Conservation (phyloP, 1,140 invertebrate species). For the Ostrea denselamellosa region DNA sequence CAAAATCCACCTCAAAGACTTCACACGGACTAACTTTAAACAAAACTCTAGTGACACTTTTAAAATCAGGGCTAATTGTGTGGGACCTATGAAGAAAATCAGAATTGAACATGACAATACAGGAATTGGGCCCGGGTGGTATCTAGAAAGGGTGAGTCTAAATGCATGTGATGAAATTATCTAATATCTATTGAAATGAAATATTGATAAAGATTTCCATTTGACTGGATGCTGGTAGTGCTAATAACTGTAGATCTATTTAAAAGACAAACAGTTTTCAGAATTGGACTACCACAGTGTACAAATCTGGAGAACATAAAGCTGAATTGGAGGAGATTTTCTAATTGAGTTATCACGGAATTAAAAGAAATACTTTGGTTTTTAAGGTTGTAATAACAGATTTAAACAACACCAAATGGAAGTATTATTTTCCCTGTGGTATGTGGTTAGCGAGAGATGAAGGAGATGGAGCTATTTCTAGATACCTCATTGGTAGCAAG, state of each 20-base stretch:
- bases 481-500: constrained; percentile 75
- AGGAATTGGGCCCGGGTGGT: constrained; percentile 78
- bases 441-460: constrained; percentile 78
- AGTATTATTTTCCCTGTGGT: constrained; percentile 79
- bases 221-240: no score
- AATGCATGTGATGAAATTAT: not conserved
- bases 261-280: no score
- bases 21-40: constrained; percentile 69
- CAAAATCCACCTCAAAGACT: constrained; percentile 74
- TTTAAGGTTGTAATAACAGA: constrained; percentile 77
- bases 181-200: no score
- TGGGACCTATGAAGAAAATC: constrained; percentile 77
- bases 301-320: no score
- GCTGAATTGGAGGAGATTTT: not conserved
- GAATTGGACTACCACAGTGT: no score
- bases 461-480: constrained; percentile 75
- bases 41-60: constrained; percentile 74
- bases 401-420: constrained; percentile 75
- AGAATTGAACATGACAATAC: constrained; percentile 79
- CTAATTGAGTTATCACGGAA: not conserved
- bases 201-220: no score
- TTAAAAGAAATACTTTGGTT: not conserved
- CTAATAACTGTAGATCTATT: no score
- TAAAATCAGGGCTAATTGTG: constrained; percentile 73
- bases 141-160: constrained; percentile 75